phyloP scores from a whole-genome alignment of 2,888 invertebrate genomes.

The Ceramica pisi region DNA sequence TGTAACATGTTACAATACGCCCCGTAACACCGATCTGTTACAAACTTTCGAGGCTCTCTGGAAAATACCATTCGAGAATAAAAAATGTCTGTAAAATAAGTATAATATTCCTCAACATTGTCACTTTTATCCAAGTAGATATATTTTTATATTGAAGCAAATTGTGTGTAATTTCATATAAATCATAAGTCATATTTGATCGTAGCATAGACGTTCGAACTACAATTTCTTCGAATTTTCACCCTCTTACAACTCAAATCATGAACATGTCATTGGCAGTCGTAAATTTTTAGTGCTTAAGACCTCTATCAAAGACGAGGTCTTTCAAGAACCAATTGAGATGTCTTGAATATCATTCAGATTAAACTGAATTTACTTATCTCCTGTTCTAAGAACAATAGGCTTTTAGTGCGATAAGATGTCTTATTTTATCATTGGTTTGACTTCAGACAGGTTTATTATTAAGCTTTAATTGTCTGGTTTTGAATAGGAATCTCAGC shows the following conservation, averaged over 20 bases:
- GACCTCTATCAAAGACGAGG: constrained; percentile 5
- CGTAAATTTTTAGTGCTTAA: neutral
- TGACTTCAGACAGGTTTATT: constrained; percentile 28
- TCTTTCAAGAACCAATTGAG: constrained; percentile 32
- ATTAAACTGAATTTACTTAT: constrained; percentile 46
- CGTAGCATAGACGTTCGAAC: no score
- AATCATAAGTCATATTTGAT: no score
- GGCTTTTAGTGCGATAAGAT: constrained; percentile 18
- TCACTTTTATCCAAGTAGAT: no score
- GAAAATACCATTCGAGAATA: no score
- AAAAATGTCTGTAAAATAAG: no score
- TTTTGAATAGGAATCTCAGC: constrained; percentile 8
- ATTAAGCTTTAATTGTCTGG: constrained; percentile 5
- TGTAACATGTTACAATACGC: no score
- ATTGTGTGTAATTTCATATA: no score
- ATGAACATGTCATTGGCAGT: neutral
- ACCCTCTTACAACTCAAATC: neutral
- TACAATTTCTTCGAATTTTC: neutral
- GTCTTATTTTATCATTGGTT: constrained; percentile 37
- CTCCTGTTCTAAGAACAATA: constrained; percentile 43
- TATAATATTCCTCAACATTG: no score
- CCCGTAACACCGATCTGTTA: no score
- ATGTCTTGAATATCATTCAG: constrained; percentile 39
- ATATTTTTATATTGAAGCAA: no score
- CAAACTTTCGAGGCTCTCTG: no score